These are phyloP conservation scores for Tetraneura akinire DNA, from an alignment of 1,140 invertebrate species.

Conservation along the genomic window DNA sequence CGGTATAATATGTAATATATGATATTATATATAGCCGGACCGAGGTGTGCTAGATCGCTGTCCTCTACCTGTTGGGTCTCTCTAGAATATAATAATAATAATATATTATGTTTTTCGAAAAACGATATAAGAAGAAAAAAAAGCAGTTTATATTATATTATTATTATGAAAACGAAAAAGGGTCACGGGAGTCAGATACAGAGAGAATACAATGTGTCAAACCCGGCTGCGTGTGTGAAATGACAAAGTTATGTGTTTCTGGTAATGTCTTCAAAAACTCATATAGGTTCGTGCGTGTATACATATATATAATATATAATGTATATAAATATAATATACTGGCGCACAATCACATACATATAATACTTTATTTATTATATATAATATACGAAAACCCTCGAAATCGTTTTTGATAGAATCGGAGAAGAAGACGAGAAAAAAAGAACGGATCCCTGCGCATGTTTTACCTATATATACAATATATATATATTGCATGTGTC, in stretches of 20 bases:
- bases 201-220: slow-evolving; percentile 14
- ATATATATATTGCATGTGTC: neutral
- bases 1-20: too few species aligned
- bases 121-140: slow-evolving; percentile 13
- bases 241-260: slow-evolving; percentile 51
- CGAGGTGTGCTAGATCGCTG: neutral
- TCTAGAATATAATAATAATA: slow-evolving; percentile 3
- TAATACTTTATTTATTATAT: neutral
- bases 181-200: slow-evolving; percentile 33
- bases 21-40: neutral
- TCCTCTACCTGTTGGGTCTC: slow-evolving; percentile 21
- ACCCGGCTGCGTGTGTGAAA: slow-evolving; percentile 7
- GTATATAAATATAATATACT: neutral
- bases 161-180: slow-evolving; percentile 14
- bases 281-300: neutral
- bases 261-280: slow-evolving; percentile 39
- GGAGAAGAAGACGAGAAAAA: neutral
- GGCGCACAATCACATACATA: too few species aligned
- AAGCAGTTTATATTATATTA: slow-evolving; percentile 31
- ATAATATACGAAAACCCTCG: slow-evolving; percentile 35
- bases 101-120: slow-evolving; percentile 29
- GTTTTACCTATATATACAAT: neutral
- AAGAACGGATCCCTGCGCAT: neutral
- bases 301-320: neutral
- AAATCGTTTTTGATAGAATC: slow-evolving; percentile 45